A percentile compares a stretch with the other conserved stretches of the same genome.
Evolutionary conservation across 92 coral and sea anemone genomes (phyloP).

Genomic region (Phenganax stokvisi): DNA sequence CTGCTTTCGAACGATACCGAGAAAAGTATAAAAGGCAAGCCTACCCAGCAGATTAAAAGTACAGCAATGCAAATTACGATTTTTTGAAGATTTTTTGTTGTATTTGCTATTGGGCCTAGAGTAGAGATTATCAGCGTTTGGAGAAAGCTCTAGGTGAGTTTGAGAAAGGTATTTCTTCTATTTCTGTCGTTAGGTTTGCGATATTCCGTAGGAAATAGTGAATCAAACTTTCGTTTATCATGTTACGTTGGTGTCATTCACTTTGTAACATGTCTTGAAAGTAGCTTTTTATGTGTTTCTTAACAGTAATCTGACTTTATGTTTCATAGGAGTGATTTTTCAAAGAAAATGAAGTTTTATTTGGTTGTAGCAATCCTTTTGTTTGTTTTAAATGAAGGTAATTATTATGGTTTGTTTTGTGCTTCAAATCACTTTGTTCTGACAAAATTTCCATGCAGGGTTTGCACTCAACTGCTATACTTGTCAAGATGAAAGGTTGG

Average conservation of each 20-base stretch:
- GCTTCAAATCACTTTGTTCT: too few relatives aligned
- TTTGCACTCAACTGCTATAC: slow-evolving; percentile 26
- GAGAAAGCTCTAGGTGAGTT: not conserved
- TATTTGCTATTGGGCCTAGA: not conserved
- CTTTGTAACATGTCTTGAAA: too few relatives aligned
- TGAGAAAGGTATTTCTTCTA: not conserved
- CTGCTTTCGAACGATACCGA: too few relatives aligned
- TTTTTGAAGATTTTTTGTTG: not conserved
- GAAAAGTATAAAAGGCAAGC: too few relatives aligned
- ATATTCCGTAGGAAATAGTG: not conserved
- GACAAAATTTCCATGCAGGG: not conserved
- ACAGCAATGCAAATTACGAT: not conserved
- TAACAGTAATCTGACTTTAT: not conserved
- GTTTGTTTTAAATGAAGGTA: slow-evolving; percentile 2
- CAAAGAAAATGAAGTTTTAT: slow-evolving; percentile 2
- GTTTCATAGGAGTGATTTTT: not conserved
- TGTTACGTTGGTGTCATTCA: not conserved
- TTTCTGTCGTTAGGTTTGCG: not conserved
- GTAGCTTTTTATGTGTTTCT: not conserved
- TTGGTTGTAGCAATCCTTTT: not conserved
- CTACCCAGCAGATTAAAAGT: too few relatives aligned
- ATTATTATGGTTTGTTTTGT: not conserved
- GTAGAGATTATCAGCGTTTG: not conserved
- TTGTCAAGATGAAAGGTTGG: not conserved
- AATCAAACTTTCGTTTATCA: not conserved